Evolutionary conservation across 2,113 vertebrate species (phyloP).

Genomic region (Microcebus murinus): DNA sequence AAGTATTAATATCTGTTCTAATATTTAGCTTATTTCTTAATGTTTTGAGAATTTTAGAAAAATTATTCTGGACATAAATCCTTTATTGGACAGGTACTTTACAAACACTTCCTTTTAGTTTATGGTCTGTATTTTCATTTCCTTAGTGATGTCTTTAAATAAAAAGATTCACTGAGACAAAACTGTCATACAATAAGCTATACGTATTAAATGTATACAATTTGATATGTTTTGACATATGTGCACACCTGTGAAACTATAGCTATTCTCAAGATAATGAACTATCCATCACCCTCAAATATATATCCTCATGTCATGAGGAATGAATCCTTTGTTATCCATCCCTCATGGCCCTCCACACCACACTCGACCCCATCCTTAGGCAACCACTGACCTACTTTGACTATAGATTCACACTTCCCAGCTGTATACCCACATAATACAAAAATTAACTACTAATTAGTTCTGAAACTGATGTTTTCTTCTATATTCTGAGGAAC

Average conservation of each 20-base stretch:
- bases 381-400: not conserved
- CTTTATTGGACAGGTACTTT: not conserved
- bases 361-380: not conserved
- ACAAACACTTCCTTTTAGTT: not conserved
- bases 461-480: not conserved
- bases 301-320: not conserved
- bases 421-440: not conserved
- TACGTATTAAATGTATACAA: not conserved
- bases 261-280: not conserved
- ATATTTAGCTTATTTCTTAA: not conserved
- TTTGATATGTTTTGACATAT: not conserved
- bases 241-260: not conserved
- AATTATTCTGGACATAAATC: not conserved
- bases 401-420: not conserved
- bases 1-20: not conserved
- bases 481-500: not conserved
- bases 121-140: not conserved
- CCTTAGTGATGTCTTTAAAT: not conserved
- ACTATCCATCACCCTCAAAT: too few relatives aligned
- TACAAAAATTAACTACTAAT: not conserved
- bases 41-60: not conserved
- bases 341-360: accelerated
- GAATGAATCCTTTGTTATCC: not conserved
- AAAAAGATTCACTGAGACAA: not conserved
- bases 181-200: not conserved